These are phyloP conservation scores for Micoletzkya japonica DNA, from an alignment of 2,888 invertebrate species.

Conservation along the genomic window DNA sequence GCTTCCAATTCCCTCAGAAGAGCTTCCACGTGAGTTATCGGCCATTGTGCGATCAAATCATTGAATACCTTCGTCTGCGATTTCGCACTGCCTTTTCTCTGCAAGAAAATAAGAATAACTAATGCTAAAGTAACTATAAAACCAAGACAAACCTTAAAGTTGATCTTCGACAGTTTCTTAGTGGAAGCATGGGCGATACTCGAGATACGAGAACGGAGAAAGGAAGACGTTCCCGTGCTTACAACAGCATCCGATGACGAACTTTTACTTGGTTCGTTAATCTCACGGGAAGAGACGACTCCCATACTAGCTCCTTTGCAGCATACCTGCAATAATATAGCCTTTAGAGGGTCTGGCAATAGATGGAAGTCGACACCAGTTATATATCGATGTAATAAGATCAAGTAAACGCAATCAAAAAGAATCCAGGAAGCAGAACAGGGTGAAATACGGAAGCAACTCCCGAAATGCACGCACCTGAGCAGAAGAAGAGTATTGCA, in stretches of 20 bases:
- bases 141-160: conserved; percentile 28
- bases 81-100: conserved; percentile 25
- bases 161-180: conserved; percentile 23
- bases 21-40: conserved; percentile 32
- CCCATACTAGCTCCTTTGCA: no score
- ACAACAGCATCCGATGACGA: no score
- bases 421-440: neutral
- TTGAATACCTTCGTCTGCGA: conserved; percentile 32
- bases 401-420: neutral
- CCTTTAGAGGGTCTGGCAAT: no score
- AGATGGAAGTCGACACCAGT: no score
- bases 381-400: no score
- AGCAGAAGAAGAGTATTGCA: neutral
- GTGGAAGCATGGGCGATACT: conserved; percentile 23
- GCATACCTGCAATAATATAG: no score
- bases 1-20: conserved; percentile 37
- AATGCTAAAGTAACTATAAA: neutral
- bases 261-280: no score
- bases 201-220: conserved; percentile 13
- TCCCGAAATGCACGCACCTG: neutral
- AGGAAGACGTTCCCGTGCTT: conserved; percentile 10
- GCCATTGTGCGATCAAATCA: conserved; percentile 44
- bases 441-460: no score
- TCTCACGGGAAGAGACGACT: no score
- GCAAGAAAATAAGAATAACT: no score